phyloP scores from a whole-genome alignment of 2,113 vertebrate species.

The Sitta europaea region DNA sequence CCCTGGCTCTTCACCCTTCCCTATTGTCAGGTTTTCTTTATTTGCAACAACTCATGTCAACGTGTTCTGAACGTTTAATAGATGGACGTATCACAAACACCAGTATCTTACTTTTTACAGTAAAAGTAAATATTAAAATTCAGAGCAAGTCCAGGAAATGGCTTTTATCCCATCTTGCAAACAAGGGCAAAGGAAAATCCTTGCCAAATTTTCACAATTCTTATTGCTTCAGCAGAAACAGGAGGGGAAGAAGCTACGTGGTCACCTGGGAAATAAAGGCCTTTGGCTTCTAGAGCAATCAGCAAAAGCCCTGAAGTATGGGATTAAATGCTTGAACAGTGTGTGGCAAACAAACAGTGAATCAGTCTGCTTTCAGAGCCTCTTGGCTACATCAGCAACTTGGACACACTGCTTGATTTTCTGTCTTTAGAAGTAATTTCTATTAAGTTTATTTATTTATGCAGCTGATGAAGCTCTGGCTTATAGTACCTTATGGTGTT shows the following conservation, averaged over 20 bases:
- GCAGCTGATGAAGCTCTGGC: not conserved
- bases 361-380: not conserved
- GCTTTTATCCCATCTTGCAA: not conserved
- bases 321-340: not conserved
- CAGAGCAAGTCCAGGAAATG: not conserved
- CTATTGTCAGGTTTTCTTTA: not conserved
- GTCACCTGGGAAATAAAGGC: not conserved
- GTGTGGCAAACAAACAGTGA: not conserved
- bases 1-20: not conserved
- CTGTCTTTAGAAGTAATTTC: not conserved
- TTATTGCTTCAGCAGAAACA: not conserved
- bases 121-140: not conserved
- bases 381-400: not conserved
- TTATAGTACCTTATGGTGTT: not conserved
- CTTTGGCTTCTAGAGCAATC: not conserved
- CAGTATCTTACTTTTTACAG: not conserved
- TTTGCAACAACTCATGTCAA: not conserved
- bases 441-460: not conserved
- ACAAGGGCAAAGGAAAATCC: not conserved
- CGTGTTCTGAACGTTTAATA: not conserved
- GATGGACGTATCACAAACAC: not conserved
- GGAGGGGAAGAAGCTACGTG: not conserved
- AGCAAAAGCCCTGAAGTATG: not conserved
- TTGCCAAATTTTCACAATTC: not conserved
- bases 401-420: not conserved